A percentile compares a stretch with the other conserved stretches of the same genome.
These are phyloP conservation scores for Psophia crepitans DNA, from an alignment of 2,113 vertebrate genomes.

Conservation along the genomic window DNA sequence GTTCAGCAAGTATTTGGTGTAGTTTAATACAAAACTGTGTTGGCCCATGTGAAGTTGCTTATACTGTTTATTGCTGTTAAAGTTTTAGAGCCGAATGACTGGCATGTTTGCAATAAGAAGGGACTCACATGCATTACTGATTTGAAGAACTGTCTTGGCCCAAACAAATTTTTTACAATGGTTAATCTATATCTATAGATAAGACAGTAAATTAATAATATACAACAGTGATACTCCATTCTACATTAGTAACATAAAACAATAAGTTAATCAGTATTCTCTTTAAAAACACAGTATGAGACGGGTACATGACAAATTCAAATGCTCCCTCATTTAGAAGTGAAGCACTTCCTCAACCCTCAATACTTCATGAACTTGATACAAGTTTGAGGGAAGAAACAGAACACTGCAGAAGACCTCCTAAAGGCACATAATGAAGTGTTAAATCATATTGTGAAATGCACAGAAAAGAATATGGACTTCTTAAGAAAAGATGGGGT, in stretches of 20 bases:
- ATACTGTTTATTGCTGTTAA: neutral
- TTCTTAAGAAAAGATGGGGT: neutral
- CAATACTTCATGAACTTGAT: neutral
- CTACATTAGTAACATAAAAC: neutral
- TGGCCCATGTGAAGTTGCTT: neutral
- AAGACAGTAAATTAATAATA: neutral
- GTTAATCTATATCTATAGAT: neutral
- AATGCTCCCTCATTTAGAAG: neutral
- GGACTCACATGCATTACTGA: neutral
- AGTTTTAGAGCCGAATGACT: neutral
- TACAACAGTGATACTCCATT: neutral
- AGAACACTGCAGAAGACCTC: neutral
- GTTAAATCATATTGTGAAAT: neutral
- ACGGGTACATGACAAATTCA: neutral
- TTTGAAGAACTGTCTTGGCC: neutral
- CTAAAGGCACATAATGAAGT: neutral
- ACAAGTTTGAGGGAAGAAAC: neutral
- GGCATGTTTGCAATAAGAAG: neutral
- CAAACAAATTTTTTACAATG: neutral
- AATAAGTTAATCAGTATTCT: neutral
- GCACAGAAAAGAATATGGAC: neutral
- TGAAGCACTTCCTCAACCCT: neutral
- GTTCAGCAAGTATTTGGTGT: neutral
- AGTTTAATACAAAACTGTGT: neutral
- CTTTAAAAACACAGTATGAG: neutral